These are phyloP conservation scores for Cryptocheilus praepositus DNA, from an alignment of 2,888 invertebrate species.

Conservation along the genomic window DNA sequence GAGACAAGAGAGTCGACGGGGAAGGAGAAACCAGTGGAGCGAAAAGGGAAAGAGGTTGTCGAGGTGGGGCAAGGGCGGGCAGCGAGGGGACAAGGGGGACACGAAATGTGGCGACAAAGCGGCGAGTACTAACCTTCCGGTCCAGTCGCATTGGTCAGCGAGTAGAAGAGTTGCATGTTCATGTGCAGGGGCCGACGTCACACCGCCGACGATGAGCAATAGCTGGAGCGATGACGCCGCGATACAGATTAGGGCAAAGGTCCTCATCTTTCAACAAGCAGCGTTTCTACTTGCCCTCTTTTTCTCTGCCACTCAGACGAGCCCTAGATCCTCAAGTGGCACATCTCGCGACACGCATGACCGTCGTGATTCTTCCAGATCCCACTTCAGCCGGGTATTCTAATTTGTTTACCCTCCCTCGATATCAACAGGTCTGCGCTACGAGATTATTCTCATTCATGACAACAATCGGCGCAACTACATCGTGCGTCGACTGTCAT, in stretches of 20 bases:
- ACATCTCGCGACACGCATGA: no score
- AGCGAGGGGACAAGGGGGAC: background rate
- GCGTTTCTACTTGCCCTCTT: no score
- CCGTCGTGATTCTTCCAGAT: no score
- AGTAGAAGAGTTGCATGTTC: conserved; percentile 43
- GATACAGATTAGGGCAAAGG: conserved; percentile 2
- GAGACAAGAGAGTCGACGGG: background rate
- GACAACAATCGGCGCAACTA: no score
- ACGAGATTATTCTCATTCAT: no score
- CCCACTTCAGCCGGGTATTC: no score
- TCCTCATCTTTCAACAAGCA: no score
- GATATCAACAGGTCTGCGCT: no score
- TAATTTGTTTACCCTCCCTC: no score
- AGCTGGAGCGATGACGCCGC: conserved; percentile 3
- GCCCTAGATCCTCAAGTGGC: no score
- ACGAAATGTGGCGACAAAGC: conserved; percentile 1
- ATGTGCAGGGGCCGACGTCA: conserved; percentile 23
- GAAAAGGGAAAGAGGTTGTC: background rate
- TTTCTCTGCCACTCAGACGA: no score
- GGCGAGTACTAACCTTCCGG: conserved; percentile 69
- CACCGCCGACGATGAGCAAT: background rate
- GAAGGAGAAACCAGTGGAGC: background rate
- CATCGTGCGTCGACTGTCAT: no score
- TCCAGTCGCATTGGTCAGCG: conserved; percentile 73
- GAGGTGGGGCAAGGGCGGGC: background rate